Conservation (phyloP, 2,113 vertebrate genomes). For the Pavo muticus region DNA sequence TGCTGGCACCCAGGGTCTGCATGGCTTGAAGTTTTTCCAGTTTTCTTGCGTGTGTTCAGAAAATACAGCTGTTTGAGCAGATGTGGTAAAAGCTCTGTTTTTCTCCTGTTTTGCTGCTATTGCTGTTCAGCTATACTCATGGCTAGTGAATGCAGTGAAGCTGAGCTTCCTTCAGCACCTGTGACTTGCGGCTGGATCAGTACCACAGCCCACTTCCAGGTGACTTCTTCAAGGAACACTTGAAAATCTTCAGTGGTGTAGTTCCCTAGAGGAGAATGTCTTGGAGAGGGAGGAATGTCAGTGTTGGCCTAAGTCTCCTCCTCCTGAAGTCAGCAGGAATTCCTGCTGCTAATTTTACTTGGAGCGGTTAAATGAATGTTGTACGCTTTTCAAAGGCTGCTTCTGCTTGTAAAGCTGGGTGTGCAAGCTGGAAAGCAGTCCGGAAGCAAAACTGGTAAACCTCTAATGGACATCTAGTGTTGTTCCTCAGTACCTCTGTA, state of each 20-base stretch:
- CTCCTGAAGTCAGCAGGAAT: neutral
- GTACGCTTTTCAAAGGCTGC: neutral
- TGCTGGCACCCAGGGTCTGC: neutral
- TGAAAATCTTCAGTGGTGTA: neutral
- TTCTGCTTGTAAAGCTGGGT: neutral
- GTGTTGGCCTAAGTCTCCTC: neutral
- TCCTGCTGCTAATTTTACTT: neutral
- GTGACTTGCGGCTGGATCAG: neutral
- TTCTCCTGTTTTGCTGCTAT: neutral
- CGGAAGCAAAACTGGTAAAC: too few relatives aligned
- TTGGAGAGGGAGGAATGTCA: neutral
- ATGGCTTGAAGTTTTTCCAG: neutral
- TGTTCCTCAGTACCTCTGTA: neutral
- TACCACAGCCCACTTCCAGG: neutral
- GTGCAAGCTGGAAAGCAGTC: neutral
- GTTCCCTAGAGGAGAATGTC: neutral
- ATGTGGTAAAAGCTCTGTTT: neutral
- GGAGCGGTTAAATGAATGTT: neutral
- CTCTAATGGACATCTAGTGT: too few relatives aligned
- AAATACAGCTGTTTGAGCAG: neutral
- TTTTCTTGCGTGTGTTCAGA: neutral
- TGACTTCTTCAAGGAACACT: neutral
- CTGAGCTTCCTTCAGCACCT: neutral
- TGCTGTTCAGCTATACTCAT: neutral
- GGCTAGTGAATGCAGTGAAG: neutral